Base-by-base conservation (phyloP, 2,888 invertebrate species). In the Dryocosmus kuriphilus region DNA sequence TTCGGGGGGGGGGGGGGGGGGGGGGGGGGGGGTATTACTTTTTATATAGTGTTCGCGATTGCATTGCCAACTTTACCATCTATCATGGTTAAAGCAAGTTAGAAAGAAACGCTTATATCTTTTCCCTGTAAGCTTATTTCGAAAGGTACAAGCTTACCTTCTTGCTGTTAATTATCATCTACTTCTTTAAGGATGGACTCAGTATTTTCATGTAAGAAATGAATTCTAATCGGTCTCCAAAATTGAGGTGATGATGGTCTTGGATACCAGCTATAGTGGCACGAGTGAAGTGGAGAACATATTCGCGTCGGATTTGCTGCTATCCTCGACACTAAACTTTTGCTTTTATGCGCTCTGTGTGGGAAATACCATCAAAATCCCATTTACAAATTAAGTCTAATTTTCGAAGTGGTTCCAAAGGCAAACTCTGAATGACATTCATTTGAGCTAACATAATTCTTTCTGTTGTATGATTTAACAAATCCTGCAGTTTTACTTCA, bases 321-420 rank as follows among this genome's bases (percentile, higher is more conserved):
- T 71, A 38, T 67, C 78, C 61, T 62, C 79, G 65, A 74, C 74
- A 57, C n/a, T 51, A 80, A 82, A 81, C 76, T 76, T 77, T 61
- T 79, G 63, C 46, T 73, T 71, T 51, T 77, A 77, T 22, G 57
- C 71, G 75, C 79, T 80, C 74, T 83, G n/a, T 78, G 5, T 78
- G 79, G 63, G 80, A 79, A 61, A 67, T 82, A 30, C 81, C 81
- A 41, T 82, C 77, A 75, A 80, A 82, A 57, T 79, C 77, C 81
- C 81, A 81, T 51, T 83, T 82, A 65, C 77, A 83, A 73, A 83
- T 80, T n/a, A 82, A 81, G 60, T 78, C 74, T 30, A 82, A 63
- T 65, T 81, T 51, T n/a, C 75, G 30, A n/a, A 71, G 65, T 16
- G 24, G 38, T 73, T 55, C 73, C n/a, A n/a, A n/a, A n/a, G n/a